Conservation (phyloP, 2,888 invertebrate genomes). For the Palloptera scutellata region DNA sequence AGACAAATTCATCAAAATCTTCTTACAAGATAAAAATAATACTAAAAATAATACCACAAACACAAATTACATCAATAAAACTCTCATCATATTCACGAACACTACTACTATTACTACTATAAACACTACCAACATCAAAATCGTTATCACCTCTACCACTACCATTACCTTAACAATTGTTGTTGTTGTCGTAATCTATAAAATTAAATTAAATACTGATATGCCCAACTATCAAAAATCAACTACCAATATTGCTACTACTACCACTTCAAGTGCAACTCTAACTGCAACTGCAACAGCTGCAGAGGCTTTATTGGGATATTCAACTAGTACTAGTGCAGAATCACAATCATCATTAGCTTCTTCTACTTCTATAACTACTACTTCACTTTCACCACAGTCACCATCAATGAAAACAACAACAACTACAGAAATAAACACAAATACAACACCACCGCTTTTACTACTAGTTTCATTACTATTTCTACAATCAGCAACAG, state of each 20-base stretch:
- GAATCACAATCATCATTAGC: constrained; percentile 33
- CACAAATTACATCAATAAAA: constrained; percentile 37
- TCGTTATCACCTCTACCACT: constrained; percentile 32
- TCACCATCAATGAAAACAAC: background rate
- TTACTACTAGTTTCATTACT: background rate
- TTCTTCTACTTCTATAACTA: constrained; percentile 18
- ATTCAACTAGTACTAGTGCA: constrained; percentile 7
- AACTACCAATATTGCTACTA: constrained; percentile 18
- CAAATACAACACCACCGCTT: constrained; percentile 16
- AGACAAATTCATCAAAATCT: constrained; percentile 32
- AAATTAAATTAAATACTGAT: background rate
- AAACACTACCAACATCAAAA: constrained; percentile 37
- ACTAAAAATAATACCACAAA: constrained; percentile 39
- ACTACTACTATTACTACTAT: constrained; percentile 28
- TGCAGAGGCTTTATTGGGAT: background rate
- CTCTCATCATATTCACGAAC: constrained; percentile 42
- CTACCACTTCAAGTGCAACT: constrained; percentile 5
- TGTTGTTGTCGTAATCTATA: constrained; percentile 28
- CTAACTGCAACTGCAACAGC: constrained; percentile 8
- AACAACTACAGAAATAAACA: no score
- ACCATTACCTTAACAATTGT: constrained; percentile 26
- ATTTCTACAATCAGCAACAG: constrained; percentile 25
- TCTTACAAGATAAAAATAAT: constrained; percentile 35
- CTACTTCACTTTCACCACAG: constrained; percentile 25
- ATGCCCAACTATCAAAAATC: constrained; percentile 24